These are phyloP conservation scores for Malthinus flaveolus DNA, from an alignment of 2,888 invertebrate species.

Conservation along the genomic window DNA sequence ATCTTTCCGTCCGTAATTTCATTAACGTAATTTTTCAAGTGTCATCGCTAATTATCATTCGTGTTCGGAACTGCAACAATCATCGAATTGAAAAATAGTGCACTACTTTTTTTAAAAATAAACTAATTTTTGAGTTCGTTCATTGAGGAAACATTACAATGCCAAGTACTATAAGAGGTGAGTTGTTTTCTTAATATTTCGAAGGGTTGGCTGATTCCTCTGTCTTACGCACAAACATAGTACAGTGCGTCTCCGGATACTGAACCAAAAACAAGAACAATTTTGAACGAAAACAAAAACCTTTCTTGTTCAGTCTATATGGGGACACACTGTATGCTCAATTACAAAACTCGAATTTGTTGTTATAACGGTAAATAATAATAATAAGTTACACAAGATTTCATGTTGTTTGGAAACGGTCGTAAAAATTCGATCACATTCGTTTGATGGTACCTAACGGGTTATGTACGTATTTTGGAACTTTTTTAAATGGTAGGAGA, in stretches of 20 bases:
- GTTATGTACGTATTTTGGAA: conserved; percentile 26
- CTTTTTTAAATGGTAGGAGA: conserved; percentile 32
- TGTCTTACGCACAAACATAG: too few relatives aligned
- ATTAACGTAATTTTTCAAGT: conserved; percentile 3
- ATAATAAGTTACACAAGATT: conserved; percentile 24
- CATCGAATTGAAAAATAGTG: conserved; percentile 6
- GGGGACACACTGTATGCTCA: too few relatives aligned
- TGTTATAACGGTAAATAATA: conserved; percentile 13
- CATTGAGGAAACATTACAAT: conserved; percentile 50
- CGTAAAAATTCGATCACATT: conserved; percentile 24
- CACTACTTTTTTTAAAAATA: too few relatives aligned
- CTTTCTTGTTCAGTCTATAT: too few relatives aligned
- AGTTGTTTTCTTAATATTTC: conserved; percentile 33
- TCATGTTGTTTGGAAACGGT: conserved; percentile 19
- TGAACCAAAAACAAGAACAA: too few relatives aligned
- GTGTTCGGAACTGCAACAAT: conserved; percentile 17
- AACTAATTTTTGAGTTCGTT: conserved; percentile 22
- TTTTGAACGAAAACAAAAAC: too few relatives aligned
- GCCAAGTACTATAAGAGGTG: conserved; percentile 57
- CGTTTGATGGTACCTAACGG: conserved; percentile 24
- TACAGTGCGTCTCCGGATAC: too few relatives aligned
- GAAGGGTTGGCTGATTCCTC: too few relatives aligned
- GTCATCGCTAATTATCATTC: conserved; percentile 8
- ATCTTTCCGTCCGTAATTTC: background rate
- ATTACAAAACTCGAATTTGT: too few relatives aligned